Conservation (phyloP, 2,113 vertebrate species). For the Callopanchax toddi region DNA sequence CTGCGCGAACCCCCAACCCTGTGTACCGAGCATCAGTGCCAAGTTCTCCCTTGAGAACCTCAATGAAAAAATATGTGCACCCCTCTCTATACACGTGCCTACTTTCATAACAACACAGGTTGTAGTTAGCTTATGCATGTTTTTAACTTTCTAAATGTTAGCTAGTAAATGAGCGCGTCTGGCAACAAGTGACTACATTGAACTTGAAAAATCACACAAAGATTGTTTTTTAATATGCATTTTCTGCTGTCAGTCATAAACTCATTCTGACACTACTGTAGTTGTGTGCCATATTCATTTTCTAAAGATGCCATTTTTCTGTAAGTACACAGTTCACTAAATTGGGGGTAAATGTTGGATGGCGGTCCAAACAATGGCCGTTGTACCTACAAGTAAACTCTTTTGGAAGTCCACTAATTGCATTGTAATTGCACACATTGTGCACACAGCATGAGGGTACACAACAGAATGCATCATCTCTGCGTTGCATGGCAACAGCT, state of each 20-base stretch:
- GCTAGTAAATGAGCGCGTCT: too few relatives aligned
- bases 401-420: conserved; percentile 61
- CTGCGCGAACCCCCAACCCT: too few relatives aligned
- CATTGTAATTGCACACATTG: conserved; percentile 63
- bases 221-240: not conserved
- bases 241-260: not conserved
- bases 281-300: not conserved
- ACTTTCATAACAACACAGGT: too few relatives aligned
- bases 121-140: too few relatives aligned
- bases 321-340: conserved; percentile 13
- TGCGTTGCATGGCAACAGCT: conserved; percentile 70
- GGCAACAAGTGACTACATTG: too few relatives aligned
- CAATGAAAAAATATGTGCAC: too few relatives aligned
- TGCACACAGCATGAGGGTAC: conserved; percentile 54
- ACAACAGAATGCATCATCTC: conserved; percentile 55
- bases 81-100: too few relatives aligned
- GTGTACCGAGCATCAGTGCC: too few relatives aligned
- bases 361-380: conserved; percentile 19
- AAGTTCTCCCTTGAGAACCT: too few relatives aligned
- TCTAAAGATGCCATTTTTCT: not conserved
- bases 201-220: too few relatives aligned
- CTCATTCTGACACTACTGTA: not conserved
- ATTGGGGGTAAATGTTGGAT: conserved; percentile 11
- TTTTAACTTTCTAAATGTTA: too few relatives aligned
- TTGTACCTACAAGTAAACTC: conserved; percentile 37